Conservation (phyloP, 2,797 vertebrate genomes). For the Agapornis canus region DNA sequence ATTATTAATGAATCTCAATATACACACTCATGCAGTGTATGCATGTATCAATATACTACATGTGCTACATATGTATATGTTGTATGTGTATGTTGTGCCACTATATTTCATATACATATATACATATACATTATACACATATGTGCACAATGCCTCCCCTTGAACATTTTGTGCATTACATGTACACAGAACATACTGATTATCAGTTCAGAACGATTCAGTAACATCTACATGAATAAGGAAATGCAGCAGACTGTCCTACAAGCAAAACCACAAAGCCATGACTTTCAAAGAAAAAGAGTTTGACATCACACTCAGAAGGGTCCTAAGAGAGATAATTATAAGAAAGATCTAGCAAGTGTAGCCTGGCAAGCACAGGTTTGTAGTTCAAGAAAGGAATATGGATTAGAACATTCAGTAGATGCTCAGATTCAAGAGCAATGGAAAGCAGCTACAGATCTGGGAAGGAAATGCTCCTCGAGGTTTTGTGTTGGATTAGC, state of each 20-base stretch:
- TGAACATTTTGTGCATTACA: background rate
- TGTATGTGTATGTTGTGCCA: background rate
- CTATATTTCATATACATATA: background rate
- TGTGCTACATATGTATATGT: accelerated
- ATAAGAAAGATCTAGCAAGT: background rate
- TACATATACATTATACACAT: too few relatives aligned
- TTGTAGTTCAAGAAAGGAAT: background rate
- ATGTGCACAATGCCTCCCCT: background rate
- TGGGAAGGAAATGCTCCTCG: background rate
- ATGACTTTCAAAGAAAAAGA: background rate
- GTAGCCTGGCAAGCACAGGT: background rate
- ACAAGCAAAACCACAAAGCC: background rate
- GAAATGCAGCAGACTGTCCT: background rate
- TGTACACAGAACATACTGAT: background rate
- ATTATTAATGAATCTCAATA: background rate
- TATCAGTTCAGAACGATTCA: background rate
- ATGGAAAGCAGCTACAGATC: background rate
- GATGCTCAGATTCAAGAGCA: background rate
- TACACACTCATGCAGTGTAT: background rate
- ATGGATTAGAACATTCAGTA: background rate
- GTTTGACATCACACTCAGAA: background rate
- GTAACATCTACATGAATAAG: background rate
- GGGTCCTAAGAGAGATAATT: background rate
- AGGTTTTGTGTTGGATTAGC: background rate
- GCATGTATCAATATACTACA: background rate